Base-by-base conservation (phyloP, 2,113 vertebrate species). In the Triplophysa siluroides region DNA sequence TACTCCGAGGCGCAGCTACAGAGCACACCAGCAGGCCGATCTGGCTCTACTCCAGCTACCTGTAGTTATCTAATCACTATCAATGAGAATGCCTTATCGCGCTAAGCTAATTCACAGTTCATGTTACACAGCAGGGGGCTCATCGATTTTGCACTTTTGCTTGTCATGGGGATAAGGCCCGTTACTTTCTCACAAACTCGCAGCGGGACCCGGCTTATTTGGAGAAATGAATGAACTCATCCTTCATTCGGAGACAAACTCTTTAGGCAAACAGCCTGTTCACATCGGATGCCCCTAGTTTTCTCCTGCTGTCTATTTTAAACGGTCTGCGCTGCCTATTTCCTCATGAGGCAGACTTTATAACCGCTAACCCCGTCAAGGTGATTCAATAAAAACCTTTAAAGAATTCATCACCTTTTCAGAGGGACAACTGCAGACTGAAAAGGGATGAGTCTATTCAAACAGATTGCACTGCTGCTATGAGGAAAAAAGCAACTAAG, bases 401-500 rank as follows among this genome's bases (percentile, higher is more conserved):
- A 77, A 76, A 45, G 52, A 70, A 85, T 83, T 67, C 63, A 81
- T 82, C 76, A 13, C 78, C 67, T 86, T 83, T 79, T 81, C 77
- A 65, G 26, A 82, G 82, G 81, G 76, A 78, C 78, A 86, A 80
- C 86, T 81, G 84, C 76, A 87, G 54, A 50, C 74, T 74, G 83
- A 87, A 86, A 83, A 78, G 82, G 81, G 77, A 87, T 84, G 88
- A 88, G 88, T 85, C 85, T 84, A 89, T 86, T 88, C 83, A 90
- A 90, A 90, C 86, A 88, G 89, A 89, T 79, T 85, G 86, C 62
- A 88, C 87, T 86, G 88, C 88, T 70, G 89, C 88, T 89, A 88
- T 88, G 90, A 89, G 88, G 88, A 93, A 90, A 88, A 91, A 92
- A 93, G 89, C 90, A 89, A 92, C 88, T 87, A 91, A 93, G 91